A percentile compares a stretch with the other conserved stretches of the same genome.
Conservation (phyloP, 2,888 invertebrate species). For the Archaeoteleia sp. region DNA sequence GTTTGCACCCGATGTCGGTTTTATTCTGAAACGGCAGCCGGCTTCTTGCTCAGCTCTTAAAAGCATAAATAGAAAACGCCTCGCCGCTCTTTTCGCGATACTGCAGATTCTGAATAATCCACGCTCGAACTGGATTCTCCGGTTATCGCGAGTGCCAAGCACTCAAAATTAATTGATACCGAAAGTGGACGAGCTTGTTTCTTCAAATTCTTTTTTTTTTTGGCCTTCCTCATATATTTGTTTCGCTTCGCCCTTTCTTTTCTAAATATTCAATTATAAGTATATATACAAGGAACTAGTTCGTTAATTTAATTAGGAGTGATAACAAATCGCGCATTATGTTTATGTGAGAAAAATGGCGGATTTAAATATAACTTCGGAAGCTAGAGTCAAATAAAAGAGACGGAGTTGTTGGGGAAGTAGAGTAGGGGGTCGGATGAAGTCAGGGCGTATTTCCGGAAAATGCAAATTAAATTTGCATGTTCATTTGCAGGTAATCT, state of each 20-base stretch:
- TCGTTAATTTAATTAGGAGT: slow-evolving; percentile 6
- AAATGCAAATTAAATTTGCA: too few relatives aligned
- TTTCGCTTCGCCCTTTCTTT: slow-evolving; percentile 15
- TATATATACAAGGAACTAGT: neutral
- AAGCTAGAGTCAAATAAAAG: too few relatives aligned
- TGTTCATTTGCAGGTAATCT: too few relatives aligned
- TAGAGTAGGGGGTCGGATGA: too few relatives aligned
- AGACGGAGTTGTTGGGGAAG: too few relatives aligned
- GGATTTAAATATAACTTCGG: too few relatives aligned
- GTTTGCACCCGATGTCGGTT: slow-evolving; percentile 44
- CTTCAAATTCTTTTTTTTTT: slow-evolving; percentile 23
- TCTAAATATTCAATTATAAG: slow-evolving; percentile 8
- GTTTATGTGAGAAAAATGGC: too few relatives aligned
- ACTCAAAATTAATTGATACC: slow-evolving; percentile 41
- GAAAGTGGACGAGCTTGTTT: slow-evolving; percentile 34
- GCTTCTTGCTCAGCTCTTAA: slow-evolving; percentile 34
- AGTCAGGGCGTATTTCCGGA: too few relatives aligned
- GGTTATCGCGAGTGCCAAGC: slow-evolving; percentile 35
- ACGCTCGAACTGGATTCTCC: slow-evolving; percentile 43
- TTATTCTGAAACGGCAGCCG: slow-evolving; percentile 39
- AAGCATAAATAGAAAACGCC: slow-evolving; percentile 32
- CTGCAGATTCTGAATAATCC: slow-evolving; percentile 36
- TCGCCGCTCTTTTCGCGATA: slow-evolving; percentile 27
- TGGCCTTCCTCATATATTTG: neutral
- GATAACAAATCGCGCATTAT: too few relatives aligned